A percentile compares a stretch with the other conserved stretches of the same genome.
Evolutionary conservation across 2,797 vertebrate genomes (phyloP).

Genomic region (Crocodylus rhombifer): DNA sequence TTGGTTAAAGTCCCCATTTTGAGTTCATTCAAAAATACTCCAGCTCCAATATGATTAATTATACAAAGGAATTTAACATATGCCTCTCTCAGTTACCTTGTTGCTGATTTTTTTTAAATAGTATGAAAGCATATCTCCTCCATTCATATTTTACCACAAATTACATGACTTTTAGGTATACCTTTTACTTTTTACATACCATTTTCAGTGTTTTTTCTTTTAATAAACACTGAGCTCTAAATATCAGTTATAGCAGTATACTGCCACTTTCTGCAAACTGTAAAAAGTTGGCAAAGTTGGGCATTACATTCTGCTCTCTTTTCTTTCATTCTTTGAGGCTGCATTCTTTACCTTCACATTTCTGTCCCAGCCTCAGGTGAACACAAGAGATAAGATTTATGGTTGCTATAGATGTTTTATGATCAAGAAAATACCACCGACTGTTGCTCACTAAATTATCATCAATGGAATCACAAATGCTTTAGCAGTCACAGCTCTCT

Average conservation of each 20-base stretch:
- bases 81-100: background rate
- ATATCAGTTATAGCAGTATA: background rate
- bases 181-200: background rate
- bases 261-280: background rate
- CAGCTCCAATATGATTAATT: background rate
- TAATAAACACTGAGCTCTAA: background rate
- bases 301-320: slow-evolving; percentile 12
- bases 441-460: slow-evolving; percentile 46
- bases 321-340: slow-evolving; percentile 23
- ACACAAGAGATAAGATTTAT: slow-evolving; percentile 47
- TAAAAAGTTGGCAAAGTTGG: background rate
- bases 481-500: background rate
- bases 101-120: background rate
- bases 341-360: slow-evolving; percentile 44
- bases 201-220: background rate
- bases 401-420: slow-evolving; percentile 57
- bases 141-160: background rate
- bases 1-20: background rate
- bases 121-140: background rate
- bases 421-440: slow-evolving; percentile 36
- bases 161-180: background rate
- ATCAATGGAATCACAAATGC: background rate
- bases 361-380: background rate
- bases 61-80: background rate
- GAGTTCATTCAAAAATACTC: background rate